Conservation (phyloP, 2,113 vertebrate genomes). For the Steatornis caripensis region DNA sequence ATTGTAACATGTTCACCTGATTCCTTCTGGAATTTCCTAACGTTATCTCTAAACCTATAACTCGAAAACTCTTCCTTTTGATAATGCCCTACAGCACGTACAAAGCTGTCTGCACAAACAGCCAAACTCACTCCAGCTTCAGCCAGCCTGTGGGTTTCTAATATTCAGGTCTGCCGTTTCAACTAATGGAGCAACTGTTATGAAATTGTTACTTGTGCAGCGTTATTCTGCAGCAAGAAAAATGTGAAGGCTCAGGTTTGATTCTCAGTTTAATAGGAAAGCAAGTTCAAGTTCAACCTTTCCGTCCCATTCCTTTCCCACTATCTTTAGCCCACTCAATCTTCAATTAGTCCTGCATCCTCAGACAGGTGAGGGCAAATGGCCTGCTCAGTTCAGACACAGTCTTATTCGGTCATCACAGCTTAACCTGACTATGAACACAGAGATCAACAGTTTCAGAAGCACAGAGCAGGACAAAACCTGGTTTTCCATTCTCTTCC, state of each 20-base stretch:
- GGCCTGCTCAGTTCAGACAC: not conserved
- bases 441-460: not conserved
- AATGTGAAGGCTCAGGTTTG: not conserved
- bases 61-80: not conserved
- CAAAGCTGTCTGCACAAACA: not conserved
- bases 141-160: not conserved
- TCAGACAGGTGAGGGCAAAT: not conserved
- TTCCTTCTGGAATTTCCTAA: not conserved
- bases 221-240: not conserved
- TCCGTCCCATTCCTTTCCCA: not conserved
- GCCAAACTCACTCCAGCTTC: not conserved
- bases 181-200: not conserved
- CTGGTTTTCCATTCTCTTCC: not conserved
- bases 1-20: too few relatives aligned
- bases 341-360: not conserved
- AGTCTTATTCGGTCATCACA: not conserved
- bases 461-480: not conserved
- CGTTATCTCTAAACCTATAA: not conserved
- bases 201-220: not conserved
- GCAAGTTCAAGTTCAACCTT: not conserved
- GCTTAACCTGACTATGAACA: not conserved
- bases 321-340: not conserved
- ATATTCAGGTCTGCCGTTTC: not conserved
- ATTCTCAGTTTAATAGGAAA: not conserved
- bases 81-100: fast-evolving